These are phyloP conservation scores for Penaeus vannamei DNA, from an alignment of 1,140 invertebrate species.

Conservation along the genomic window DNA sequence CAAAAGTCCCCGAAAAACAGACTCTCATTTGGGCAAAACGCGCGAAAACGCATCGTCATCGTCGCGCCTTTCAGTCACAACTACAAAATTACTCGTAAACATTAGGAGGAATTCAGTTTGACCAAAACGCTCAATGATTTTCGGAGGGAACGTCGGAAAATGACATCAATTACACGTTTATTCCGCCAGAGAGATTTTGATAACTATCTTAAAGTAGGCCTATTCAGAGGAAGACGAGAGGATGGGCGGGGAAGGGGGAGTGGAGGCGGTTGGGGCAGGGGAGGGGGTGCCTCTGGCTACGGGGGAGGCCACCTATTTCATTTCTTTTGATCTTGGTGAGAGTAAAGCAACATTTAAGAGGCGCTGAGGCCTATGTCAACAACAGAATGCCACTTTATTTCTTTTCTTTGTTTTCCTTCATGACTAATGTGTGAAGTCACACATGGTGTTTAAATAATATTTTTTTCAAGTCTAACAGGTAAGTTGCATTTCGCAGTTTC, in stretches of 20 bases:
- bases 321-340: no score
- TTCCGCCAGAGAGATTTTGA: conserved; percentile 43
- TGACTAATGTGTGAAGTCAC: no score
- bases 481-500: no score
- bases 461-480: no score
- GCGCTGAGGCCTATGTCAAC: no score
- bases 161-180: conserved; percentile 59
- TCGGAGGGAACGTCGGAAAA: conserved; percentile 36
- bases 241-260: neutral
- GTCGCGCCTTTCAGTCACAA: neutral
- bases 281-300: neutral
- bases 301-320: no score
- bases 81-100: conserved; percentile 40
- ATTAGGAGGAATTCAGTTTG: conserved; percentile 40
- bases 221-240: conserved; percentile 11
- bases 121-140: conserved; percentile 24
- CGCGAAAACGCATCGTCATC: neutral
- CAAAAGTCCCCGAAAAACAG: no score
- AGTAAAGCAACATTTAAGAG: no score
- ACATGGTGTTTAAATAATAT: no score
- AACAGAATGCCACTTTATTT: no score
- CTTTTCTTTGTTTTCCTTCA: no score
- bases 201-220: conserved; percentile 54
- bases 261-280: neutral
- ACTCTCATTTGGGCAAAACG: neutral